phyloP scores from a whole-genome alignment of 2,888 invertebrate species.

The Autographa gamma region DNA sequence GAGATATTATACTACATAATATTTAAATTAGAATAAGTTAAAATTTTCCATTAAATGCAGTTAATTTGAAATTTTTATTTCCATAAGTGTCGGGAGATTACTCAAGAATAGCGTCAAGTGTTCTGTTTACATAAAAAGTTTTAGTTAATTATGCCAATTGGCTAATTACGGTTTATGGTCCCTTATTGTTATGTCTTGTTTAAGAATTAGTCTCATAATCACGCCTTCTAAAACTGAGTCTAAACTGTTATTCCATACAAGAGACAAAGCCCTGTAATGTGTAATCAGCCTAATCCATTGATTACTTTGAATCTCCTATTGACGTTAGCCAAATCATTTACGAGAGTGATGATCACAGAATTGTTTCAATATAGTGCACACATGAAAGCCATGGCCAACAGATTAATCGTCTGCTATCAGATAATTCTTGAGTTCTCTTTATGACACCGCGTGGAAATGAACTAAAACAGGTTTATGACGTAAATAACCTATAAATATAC shows the following conservation, averaged over 20 bases:
- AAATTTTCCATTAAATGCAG: no score
- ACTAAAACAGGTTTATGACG: background rate
- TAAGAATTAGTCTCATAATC: background rate
- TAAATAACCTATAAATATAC: background rate
- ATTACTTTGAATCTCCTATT: background rate
- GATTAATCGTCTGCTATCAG: background rate
- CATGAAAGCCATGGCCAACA: background rate
- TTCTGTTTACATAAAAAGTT: no score
- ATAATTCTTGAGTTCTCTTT: constrained; percentile 8
- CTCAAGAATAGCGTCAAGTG: background rate
- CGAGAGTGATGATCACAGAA: background rate
- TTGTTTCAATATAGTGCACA: background rate
- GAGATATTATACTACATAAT: background rate
- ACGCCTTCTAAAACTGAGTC: no score
- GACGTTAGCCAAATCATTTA: background rate
- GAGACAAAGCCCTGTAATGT: no score
- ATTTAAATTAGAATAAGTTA: background rate
- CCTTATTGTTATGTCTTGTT: background rate
- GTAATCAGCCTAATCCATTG: background rate
- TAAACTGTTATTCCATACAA: no score
- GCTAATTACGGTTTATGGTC: background rate
- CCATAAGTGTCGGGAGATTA: background rate
- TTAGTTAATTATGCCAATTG: background rate
- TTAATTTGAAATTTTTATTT: no score
- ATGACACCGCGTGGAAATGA: background rate